These are phyloP conservation scores for Phenacoccus solenopsis DNA, from an alignment of 1,140 invertebrate species.

Conservation along the genomic window DNA sequence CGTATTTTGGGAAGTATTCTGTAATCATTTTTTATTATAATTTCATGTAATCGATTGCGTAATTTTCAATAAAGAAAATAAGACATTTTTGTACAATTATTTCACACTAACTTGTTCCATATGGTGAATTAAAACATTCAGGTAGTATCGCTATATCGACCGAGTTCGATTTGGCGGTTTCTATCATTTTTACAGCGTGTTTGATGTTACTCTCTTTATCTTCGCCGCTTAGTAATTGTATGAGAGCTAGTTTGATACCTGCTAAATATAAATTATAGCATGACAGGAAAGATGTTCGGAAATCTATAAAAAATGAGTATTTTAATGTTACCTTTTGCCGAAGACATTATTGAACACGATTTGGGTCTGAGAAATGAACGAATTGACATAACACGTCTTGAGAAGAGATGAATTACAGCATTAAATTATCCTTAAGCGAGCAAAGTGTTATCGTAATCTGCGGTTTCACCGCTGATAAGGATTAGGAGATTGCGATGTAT, in stretches of 20 bases:
- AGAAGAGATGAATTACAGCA: too few species aligned
- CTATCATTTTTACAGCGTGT: constrained; percentile 55
- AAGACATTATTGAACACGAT: background rate
- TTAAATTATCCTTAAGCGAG: too few species aligned
- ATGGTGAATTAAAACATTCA: constrained; percentile 91
- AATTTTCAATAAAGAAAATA: too few species aligned
- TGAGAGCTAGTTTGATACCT: constrained; percentile 50
- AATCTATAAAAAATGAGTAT: background rate
- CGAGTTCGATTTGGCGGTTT: constrained; percentile 55
- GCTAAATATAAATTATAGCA: constrained; percentile 19
- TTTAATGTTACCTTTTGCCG: background rate
- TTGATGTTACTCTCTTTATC: constrained; percentile 64
- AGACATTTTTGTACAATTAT: background rate
- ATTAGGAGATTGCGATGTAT: too few species aligned
- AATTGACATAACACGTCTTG: background rate
- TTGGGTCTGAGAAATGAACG: background rate
- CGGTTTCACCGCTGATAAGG: too few species aligned
- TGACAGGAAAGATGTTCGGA: background rate
- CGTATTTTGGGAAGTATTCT: constrained; percentile 73
- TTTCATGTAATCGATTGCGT: too few species aligned
- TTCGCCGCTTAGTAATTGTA: constrained; percentile 61
- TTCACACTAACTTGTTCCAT: constrained; percentile 58
- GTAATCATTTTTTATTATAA: constrained; percentile 17
- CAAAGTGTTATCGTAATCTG: too few species aligned
- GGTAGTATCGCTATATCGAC: constrained; percentile 70